Base-by-base conservation (phyloP, 2,888 invertebrate species). In the Mythimna albipuncta region DNA sequence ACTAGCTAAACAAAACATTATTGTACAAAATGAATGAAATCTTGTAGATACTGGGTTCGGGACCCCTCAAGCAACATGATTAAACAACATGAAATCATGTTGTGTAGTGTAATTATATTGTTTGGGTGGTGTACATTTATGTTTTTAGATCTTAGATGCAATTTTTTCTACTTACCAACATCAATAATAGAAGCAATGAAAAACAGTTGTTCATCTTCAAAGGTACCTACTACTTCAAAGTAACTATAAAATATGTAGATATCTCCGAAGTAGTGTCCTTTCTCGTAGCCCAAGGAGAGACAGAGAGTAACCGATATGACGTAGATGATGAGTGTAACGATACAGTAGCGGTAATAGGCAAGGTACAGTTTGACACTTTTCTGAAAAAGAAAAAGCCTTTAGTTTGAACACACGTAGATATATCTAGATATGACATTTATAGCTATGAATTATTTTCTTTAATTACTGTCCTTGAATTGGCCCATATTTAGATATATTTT, bases 301-400 rank as follows among this genome's bases (percentile, higher is more conserved):
- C 10, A 11, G 10, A 72, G 16, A 13, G 13, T 19, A 7, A 26
- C 44, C 9, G 16, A 21, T 38, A 41, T 6, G n/a, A 55, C 9
- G 68, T 65, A 80, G 11, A 21, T 11, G 4, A 47, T 7, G 13
- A 78, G 26, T 2, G 69, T 75, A 3, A 65, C 0, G 9, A 80
- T 62, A 21, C 81, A 65, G 41, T 78, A 78, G 5, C 5, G 19
- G 38, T 63, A 80, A 69, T 78, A 78, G 2, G 10, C 0, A 6
- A 32, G 32, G 26, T 75, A 75, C 0, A 69, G 57, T 0, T 1
- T 50, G n/a, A 5, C 64, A 58, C 50, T 80, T 75, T 35, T 80
- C 78, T 80, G 80, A n/a, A 80, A 74, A 21, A 47, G 13, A 65
- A 7, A 59, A 59, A 52, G 44, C 19, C 2, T 26, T 32, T 41